Percentiles rank a stretch among this genome's conserved stretches.
Conservation (phyloP, 1,140 invertebrate genomes). For the Oppia nitens region DNA sequence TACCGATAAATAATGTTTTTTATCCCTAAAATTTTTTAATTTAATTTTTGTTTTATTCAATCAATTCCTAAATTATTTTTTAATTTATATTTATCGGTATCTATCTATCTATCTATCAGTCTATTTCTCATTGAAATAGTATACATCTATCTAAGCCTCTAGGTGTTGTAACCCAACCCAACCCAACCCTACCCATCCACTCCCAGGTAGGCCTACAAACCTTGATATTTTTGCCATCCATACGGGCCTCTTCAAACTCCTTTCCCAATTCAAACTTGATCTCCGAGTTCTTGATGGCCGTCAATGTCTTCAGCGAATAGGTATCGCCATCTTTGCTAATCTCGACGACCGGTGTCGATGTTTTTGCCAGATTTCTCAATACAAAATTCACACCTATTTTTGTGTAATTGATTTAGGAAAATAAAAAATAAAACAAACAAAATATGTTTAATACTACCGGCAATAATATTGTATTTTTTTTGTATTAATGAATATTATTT, state of each 20-base stretch:
- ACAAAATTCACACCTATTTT: constrained; percentile 12
- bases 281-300: constrained; percentile 62
- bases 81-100: too few species aligned
- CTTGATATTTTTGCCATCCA: constrained; percentile 67
- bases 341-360: constrained; percentile 3
- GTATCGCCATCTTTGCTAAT: constrained; percentile 10
- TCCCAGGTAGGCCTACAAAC: constrained; percentile 31
- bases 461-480: too few species aligned
- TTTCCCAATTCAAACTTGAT: constrained; percentile 58
- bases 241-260: constrained; percentile 67
- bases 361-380: constrained; percentile 9
- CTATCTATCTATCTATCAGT: too few species aligned
- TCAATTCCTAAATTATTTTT: too few species aligned
- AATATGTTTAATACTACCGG: not conserved
- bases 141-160: too few species aligned
- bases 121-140: too few species aligned
- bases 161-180: too few species aligned
- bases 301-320: constrained; percentile 54
- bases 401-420: not conserved
- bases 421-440: not conserved
- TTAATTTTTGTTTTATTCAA: too few species aligned
- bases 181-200: not conserved
- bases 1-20: too few species aligned
- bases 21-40: too few species aligned
- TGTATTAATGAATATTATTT: too few species aligned